A percentile compares a stretch with the other conserved stretches of the same genome.
phyloP scores from a whole-genome alignment of 1,140 invertebrate species.

The Ylistrum balloti region DNA sequence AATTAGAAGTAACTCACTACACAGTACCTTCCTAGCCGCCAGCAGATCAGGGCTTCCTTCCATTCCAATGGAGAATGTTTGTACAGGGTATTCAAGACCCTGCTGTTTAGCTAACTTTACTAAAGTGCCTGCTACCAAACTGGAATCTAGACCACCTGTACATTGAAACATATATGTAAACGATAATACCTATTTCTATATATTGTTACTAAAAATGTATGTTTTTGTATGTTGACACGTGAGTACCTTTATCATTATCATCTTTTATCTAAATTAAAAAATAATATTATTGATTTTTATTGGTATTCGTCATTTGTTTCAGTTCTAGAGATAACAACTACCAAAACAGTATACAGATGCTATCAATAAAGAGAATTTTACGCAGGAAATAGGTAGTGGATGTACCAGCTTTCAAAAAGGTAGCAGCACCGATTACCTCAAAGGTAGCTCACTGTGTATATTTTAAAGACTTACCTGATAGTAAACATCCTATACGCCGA shows the following conservation, averaged over 20 bases:
- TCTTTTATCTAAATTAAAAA: background rate
- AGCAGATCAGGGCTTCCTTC: constrained; percentile 91
- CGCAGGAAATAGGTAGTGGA: too few species aligned
- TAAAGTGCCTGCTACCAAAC: background rate
- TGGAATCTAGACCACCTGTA: constrained; percentile 51
- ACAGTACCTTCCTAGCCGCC: constrained; percentile 91
- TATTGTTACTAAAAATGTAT: too few species aligned
- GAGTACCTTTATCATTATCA: too few species aligned
- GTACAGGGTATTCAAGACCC: constrained; percentile 80
- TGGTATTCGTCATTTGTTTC: too few species aligned
- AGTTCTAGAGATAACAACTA: too few species aligned
- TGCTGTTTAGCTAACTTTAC: background rate
- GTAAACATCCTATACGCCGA: constrained; percentile 44
- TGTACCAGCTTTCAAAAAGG: too few species aligned
- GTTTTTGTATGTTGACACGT: too few species aligned
- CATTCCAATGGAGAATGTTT: constrained; percentile 95
- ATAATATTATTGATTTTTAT: background rate
- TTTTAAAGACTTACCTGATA: background rate
- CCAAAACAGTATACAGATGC: too few species aligned
- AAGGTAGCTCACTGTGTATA: background rate
- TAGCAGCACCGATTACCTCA: too few species aligned
- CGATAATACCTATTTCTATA: too few species aligned
- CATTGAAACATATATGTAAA: background rate
- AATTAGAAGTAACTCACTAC: too few species aligned
- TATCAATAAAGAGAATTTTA: too few species aligned